Conservation (phyloP, 2,888 invertebrate species). For the Polia nebulosa region DNA sequence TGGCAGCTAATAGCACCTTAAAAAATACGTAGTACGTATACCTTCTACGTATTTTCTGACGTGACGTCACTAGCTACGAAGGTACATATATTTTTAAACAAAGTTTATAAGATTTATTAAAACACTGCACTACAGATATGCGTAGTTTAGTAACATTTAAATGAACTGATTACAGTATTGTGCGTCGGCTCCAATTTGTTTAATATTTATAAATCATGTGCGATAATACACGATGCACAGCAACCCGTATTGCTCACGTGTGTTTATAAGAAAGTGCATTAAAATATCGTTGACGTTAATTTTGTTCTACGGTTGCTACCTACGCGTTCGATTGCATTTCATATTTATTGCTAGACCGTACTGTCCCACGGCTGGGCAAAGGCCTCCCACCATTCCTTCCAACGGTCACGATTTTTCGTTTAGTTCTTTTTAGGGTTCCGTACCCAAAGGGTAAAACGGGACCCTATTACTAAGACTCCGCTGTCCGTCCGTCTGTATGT, state of each 20-base stretch:
- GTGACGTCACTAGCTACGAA: background rate
- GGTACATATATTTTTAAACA: background rate
- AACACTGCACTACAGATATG: constrained; percentile 5
- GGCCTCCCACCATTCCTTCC: no score
- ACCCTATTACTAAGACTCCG: no score
- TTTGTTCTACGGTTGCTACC: constrained; percentile 7
- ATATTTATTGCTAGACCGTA: no score
- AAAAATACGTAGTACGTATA: no score
- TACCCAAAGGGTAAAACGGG: no score
- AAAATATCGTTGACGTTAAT: constrained; percentile 2
- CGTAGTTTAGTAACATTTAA: constrained; percentile 13
- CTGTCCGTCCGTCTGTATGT: no score
- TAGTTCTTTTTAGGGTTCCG: no score
- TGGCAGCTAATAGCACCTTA: no score
- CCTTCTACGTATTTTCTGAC: background rate
- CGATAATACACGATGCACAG: constrained; percentile 16
- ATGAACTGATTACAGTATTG: constrained; percentile 20
- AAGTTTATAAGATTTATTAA: background rate
- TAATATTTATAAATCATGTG: constrained; percentile 34
- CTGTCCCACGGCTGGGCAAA: no score
- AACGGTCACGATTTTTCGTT: no score
- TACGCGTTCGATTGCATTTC: background rate
- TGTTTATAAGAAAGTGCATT: constrained; percentile 15
- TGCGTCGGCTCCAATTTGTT: constrained; percentile 20
- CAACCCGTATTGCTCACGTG: constrained; percentile 24